Evolutionary conservation across 2,113 vertebrate species (phyloP).

Genomic region (Haemorhous mexicanus): DNA sequence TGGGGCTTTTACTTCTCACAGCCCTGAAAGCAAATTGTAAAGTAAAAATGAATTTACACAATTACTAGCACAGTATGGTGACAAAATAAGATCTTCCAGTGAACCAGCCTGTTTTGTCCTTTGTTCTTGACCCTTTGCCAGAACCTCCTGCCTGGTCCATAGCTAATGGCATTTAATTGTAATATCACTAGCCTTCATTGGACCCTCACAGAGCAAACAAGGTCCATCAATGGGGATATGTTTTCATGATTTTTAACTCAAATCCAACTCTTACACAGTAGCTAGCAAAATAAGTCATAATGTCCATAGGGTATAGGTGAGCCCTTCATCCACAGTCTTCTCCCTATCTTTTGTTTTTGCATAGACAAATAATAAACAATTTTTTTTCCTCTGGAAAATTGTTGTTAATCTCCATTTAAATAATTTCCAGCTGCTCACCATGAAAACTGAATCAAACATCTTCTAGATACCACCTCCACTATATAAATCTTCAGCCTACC

Average conservation of each 20-base stretch:
- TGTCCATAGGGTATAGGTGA: not conserved
- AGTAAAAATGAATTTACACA: not conserved
- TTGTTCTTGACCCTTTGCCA: not conserved
- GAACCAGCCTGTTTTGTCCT: not conserved
- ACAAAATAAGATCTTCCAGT: not conserved
- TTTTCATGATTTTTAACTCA: not conserved
- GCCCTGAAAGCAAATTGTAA: not conserved
- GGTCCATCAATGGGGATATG: not conserved
- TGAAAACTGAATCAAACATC: not conserved
- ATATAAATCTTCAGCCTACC: not conserved
- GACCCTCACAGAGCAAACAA: not conserved
- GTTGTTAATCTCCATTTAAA: not conserved
- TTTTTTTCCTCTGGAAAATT: not conserved
- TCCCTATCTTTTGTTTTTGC: not conserved
- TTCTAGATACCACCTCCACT: not conserved
- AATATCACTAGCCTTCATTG: not conserved
- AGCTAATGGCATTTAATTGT: not conserved
- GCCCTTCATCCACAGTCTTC: not conserved
- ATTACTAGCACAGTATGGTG: not conserved
- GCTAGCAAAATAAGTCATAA: not conserved
- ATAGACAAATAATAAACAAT: not conserved
- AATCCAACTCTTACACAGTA: not conserved
- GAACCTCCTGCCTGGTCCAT: not conserved
- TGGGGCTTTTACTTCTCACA: not conserved
- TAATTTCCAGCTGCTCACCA: not conserved